Percentiles rank a stretch among this genome's conserved stretches.
Evolutionary conservation across 2,888 invertebrate genomes (phyloP).

Genomic region (Acrobasis consociella): DNA sequence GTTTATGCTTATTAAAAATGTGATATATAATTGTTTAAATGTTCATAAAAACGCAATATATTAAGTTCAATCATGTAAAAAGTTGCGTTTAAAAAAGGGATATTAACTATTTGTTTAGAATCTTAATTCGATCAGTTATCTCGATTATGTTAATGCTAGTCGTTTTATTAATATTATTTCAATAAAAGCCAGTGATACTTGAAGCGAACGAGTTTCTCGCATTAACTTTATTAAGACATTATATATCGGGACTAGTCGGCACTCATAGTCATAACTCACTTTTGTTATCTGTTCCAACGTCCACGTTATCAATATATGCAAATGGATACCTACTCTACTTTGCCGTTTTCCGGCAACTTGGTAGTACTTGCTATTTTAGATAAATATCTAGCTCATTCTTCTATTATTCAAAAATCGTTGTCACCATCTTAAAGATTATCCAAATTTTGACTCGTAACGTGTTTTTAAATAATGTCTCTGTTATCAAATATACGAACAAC

Average conservation of each 20-base stretch:
- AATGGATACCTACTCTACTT: constrained; percentile 12
- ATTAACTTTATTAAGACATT: constrained; percentile 16
- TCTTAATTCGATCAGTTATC: neutral
- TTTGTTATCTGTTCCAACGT: constrained; percentile 17
- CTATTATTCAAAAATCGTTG: neutral
- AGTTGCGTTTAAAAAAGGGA: neutral
- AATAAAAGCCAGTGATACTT: neutral
- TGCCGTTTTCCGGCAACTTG: constrained; percentile 4
- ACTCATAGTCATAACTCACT: constrained; percentile 9
- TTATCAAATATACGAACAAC: neutral
- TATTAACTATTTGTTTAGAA: neutral
- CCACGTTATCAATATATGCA: constrained; percentile 17
- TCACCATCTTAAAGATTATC: neutral
- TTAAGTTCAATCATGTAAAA: too few relatives aligned
- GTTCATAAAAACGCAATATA: too few relatives aligned
- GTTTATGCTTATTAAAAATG: too few relatives aligned
- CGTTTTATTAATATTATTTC: constrained; percentile 4
- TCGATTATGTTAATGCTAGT: constrained; percentile 11
- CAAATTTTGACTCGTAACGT: too few relatives aligned
- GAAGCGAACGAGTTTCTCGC: constrained; percentile 7
- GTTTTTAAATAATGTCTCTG: too few relatives aligned
- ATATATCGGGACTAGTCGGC: constrained; percentile 13
- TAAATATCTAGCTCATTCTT: neutral
- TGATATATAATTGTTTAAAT: too few relatives aligned
- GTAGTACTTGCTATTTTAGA: neutral